Percentiles rank a stretch among this genome's conserved stretches.
These are phyloP conservation scores for Hirtodrosophila confusa DNA, from an alignment of 2,888 invertebrate species.

Conservation along the genomic window DNA sequence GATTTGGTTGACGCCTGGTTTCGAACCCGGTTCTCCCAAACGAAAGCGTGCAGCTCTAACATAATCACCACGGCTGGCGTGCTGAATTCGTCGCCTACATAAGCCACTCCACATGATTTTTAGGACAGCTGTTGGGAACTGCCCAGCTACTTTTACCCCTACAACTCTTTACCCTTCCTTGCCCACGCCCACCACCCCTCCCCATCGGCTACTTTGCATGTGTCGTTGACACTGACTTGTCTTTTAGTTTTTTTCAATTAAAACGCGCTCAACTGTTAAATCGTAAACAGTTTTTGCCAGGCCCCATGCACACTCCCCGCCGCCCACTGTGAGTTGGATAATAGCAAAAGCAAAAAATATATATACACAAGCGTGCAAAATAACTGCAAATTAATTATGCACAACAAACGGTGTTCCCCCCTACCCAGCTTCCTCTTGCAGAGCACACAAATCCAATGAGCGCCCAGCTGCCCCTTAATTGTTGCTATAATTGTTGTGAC, in stretches of 20 bases:
- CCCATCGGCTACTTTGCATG: conserved; percentile 17
- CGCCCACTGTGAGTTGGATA: background rate
- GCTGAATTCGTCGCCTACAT: conserved; percentile 18
- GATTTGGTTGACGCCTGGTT: too few relatives aligned
- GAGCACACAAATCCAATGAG: conserved; percentile 39
- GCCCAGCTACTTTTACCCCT: conserved; percentile 12
- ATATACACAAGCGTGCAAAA: conserved; percentile 51
- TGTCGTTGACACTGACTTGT: conserved; percentile 73
- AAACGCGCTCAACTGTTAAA: conserved; percentile 74
- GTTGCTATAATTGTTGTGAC: conserved; percentile 71
- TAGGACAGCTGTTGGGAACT: conserved; percentile 59
- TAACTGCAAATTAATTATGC: conserved; percentile 77
- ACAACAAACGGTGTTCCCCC: conserved; percentile 60
- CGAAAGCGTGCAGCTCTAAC: too few relatives aligned
- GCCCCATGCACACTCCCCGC: background rate
- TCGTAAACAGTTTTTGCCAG: conserved; percentile 69
- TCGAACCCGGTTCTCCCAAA: too few relatives aligned
- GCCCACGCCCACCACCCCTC: background rate
- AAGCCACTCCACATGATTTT: conserved; percentile 54
- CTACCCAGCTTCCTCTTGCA: background rate
- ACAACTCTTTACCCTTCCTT: background rate
- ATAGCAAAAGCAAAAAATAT: conserved; percentile 4
- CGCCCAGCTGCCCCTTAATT: conserved; percentile 70
- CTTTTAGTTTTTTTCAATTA: conserved; percentile 72
- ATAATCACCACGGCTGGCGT: too few relatives aligned